These are phyloP conservation scores for Drosophila pruinosa DNA, from an alignment of 1,140 invertebrate genomes.

Conservation along the genomic window DNA sequence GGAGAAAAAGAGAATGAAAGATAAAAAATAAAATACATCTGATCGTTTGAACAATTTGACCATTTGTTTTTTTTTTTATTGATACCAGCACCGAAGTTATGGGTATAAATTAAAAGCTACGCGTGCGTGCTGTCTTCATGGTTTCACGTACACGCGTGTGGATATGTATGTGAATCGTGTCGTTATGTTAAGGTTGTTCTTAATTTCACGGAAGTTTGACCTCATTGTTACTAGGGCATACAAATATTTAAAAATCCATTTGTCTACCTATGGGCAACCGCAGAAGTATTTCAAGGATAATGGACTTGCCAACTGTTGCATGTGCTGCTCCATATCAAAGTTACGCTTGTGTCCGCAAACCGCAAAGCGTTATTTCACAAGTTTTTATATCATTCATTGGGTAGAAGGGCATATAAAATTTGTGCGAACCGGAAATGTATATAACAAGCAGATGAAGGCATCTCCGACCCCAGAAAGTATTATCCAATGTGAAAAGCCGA, in stretches of 20 bases:
- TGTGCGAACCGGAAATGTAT: too few relatives aligned
- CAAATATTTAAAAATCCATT: constrained; percentile 73
- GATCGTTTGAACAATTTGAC: constrained; percentile 29
- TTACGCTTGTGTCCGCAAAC: constrained; percentile 37
- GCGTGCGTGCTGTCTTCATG: constrained; percentile 24
- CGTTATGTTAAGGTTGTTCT: constrained; percentile 30
- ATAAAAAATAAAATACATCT: not conserved
- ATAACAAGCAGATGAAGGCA: too few relatives aligned
- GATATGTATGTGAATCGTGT: constrained; percentile 54
- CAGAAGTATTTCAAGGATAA: constrained; percentile 36
- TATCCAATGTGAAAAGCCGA: too few relatives aligned
- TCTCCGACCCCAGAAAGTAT: too few relatives aligned
- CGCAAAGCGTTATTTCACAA: constrained; percentile 49
- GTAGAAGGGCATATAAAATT: too few relatives aligned
- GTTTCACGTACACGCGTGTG: not conserved
- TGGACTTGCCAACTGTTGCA: constrained; percentile 44
- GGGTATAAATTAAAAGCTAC: constrained; percentile 68
- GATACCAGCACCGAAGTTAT: constrained; percentile 14
- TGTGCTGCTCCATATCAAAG: constrained; percentile 13
- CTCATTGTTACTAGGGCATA: constrained; percentile 37
- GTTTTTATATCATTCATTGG: too few relatives aligned
- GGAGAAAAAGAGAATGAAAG: not conserved
- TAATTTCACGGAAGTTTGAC: constrained; percentile 54
- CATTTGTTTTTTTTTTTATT: constrained; percentile 47
- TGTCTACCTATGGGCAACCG: constrained; percentile 36